A percentile compares a stretch with the other conserved stretches of the same genome.
phyloP scores from a whole-genome alignment of 2,888 invertebrate genomes.

The Anodontia alba region DNA sequence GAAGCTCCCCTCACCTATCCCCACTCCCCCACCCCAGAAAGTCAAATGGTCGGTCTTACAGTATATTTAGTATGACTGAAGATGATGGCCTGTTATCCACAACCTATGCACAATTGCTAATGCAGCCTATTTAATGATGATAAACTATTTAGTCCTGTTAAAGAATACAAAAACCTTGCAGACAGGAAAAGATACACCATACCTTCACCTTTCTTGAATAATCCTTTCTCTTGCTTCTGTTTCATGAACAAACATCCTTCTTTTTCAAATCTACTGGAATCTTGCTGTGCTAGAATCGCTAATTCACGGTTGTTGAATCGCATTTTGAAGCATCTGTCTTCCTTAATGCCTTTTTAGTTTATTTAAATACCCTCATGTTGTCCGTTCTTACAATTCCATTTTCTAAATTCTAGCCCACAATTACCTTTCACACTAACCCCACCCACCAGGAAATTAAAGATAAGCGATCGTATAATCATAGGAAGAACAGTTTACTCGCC shows the following conservation, averaged over 20 bases:
- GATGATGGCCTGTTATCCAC: no score
- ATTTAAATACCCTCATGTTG: neutral
- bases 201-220: conserved; percentile 97
- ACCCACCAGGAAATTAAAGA: neutral
- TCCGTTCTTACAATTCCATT: neutral
- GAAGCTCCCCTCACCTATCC: no score
- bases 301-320: conserved; percentile 96
- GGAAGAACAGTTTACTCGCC: neutral
- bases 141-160: no score
- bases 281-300: conserved; percentile 93
- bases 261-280: conserved; percentile 94
- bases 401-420: neutral
- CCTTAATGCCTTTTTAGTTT: no score
- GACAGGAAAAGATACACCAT: no score
- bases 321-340: conserved; percentile 88
- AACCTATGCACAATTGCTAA: no score
- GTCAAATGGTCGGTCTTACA: no score
- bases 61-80: no score
- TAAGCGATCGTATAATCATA: neutral
- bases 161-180: neutral
- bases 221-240: conserved; percentile 92
- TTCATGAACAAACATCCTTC: conserved; percentile 94
- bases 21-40: no score
- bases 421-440: neutral
- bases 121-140: no score